phyloP scores from a whole-genome alignment of 2,113 vertebrate species.

The Gila orcuttii region DNA sequence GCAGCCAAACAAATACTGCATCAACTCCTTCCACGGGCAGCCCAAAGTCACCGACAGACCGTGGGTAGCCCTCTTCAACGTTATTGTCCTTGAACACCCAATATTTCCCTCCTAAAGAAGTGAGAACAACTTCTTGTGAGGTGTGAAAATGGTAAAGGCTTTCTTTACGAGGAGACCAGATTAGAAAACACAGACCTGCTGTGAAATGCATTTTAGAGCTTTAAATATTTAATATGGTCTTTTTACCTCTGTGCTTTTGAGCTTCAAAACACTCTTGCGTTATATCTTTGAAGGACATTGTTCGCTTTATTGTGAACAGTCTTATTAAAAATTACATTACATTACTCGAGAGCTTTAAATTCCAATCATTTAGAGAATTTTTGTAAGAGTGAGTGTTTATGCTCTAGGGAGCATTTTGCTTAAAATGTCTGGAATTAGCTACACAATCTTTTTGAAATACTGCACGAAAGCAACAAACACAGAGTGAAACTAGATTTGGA shows the following conservation, averaged over 20 bases:
- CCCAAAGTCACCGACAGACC: constrained; percentile 89
- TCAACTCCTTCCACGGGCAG: constrained; percentile 87
- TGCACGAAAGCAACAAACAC: no score
- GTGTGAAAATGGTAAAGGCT: neutral
- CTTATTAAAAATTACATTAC: constrained; percentile 27
- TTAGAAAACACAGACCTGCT: neutral
- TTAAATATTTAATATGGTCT: neutral
- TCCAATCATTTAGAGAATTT: neutral
- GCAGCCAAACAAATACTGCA: constrained; percentile 89
- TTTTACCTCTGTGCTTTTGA: neutral
- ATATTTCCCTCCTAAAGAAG: constrained; percentile 87
- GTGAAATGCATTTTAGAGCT: constrained; percentile 15
- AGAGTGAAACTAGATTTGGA: neutral
- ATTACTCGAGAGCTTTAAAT: neutral
- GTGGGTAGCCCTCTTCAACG: constrained; percentile 92
- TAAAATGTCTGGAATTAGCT: constrained; percentile 1
- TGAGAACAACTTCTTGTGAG: constrained; percentile 26
- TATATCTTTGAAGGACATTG: constrained; percentile 12
- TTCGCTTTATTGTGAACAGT: neutral
- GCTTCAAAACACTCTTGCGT: neutral
- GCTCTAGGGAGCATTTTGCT: constrained; percentile 14
- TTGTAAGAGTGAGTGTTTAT: neutral
- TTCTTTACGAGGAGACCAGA: neutral
- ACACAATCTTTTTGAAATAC: neutral
- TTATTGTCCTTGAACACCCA: constrained; percentile 98